Percentiles rank a stretch among this genome's conserved stretches.
Evolutionary conservation across 2,797 vertebrate species (phyloP).

Genomic region (Meda fulgida): DNA sequence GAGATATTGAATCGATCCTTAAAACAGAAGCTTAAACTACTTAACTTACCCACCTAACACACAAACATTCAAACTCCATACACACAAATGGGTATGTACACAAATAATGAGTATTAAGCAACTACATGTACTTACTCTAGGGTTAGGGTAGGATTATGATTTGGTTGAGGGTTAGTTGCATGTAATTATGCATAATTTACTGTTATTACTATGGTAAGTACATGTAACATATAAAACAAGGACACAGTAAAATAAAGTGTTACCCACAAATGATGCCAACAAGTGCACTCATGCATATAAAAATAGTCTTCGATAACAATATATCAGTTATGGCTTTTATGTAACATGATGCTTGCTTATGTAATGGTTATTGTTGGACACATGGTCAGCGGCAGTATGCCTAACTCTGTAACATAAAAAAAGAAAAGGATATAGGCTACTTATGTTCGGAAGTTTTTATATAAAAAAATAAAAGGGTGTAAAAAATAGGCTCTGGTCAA

Average conservation of each 20-base stretch:
- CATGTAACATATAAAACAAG: too few relatives aligned
- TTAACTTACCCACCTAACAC: background rate
- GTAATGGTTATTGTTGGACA: slow-evolving; percentile 23
- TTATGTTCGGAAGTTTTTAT: background rate
- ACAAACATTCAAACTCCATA: background rate
- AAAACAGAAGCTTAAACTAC: background rate
- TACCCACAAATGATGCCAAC: background rate
- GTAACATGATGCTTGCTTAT: slow-evolving; percentile 24
- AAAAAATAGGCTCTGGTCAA: background rate
- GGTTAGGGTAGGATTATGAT: too few relatives aligned
- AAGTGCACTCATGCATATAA: background rate
- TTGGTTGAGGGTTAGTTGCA: too few relatives aligned
- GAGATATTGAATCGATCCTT: slow-evolving; percentile 9
- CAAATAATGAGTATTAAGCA: too few relatives aligned
- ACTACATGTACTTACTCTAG: too few relatives aligned
- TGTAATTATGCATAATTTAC: too few relatives aligned
- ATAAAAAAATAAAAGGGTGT: background rate
- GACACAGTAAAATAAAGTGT: too few relatives aligned
- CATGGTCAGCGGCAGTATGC: background rate
- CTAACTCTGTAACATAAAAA: background rate
- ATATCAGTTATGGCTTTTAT: slow-evolving; percentile 19
- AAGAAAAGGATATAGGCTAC: background rate
- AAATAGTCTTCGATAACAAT: slow-evolving; percentile 32
- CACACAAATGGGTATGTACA: background rate
- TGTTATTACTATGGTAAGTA: too few relatives aligned